Evolutionary conservation across 2,797 vertebrate species (phyloP).

Genomic region (Pangasius mekongensis): DNA sequence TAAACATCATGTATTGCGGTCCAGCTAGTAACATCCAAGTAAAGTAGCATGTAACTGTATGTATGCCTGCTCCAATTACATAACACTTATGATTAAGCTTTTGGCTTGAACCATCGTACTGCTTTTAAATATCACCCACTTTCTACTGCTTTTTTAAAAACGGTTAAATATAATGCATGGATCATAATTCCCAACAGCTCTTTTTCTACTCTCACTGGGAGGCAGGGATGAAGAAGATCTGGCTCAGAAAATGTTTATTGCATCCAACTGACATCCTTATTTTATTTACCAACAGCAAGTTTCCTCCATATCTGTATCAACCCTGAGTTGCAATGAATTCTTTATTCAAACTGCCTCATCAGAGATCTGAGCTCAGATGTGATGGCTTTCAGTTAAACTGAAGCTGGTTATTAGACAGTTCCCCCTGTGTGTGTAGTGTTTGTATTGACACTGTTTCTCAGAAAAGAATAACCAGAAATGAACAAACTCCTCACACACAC

Average conservation of each 20-base stretch:
- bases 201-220: not conserved
- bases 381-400: not conserved
- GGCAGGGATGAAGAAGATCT: not conserved
- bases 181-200: not conserved
- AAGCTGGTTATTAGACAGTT: constrained; percentile 10
- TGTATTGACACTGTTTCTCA: not conserved
- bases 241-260: constrained; percentile 4
- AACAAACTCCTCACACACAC: not conserved
- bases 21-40: not conserved
- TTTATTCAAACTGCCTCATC: constrained; percentile 14
- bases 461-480: not conserved
- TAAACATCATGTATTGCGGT: not conserved
- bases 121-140: not conserved
- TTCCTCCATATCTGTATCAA: not conserved
- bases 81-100: not conserved
- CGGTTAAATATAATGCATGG: not conserved
- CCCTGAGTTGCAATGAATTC: not conserved
- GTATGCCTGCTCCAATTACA: not conserved
- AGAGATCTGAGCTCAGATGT: not conserved
- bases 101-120: not conserved
- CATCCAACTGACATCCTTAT: constrained; percentile 2
- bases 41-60: not conserved
- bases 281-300: constrained; percentile 7
- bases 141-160: not conserved
- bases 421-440: not conserved